Evolutionary conservation across 2,888 invertebrate species (phyloP).

Genomic region (Agrenia bidenticulata): DNA sequence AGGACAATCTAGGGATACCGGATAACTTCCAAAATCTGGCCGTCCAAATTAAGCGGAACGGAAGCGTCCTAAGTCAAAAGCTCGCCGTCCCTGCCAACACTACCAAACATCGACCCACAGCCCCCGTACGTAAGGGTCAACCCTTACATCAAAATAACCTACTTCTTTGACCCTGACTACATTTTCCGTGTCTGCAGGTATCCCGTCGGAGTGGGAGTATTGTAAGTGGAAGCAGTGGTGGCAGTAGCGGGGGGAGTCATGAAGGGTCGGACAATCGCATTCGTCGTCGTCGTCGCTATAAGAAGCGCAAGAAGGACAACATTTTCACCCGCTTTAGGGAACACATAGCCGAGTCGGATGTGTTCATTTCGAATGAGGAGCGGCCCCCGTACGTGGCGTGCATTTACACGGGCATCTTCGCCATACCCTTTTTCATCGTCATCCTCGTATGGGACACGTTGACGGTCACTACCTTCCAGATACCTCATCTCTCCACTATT

Average conservation of each 20-base stretch:
- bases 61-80: no score
- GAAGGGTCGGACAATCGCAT: no score
- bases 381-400: slow-evolving; percentile 24
- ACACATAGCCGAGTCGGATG: slow-evolving; percentile 30
- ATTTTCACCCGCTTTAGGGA: slow-evolving; percentile 28
- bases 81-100: no score
- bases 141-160: no score
- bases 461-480: slow-evolving; percentile 33
- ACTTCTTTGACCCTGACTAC: no score
- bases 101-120: no score
- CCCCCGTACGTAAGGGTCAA: no score
- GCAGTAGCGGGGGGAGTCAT: neutral
- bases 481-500: slow-evolving; percentile 37
- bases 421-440: slow-evolving; percentile 33
- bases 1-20: no score
- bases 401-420: slow-evolving; percentile 20
- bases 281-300: neutral
- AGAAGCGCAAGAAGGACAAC: slow-evolving; percentile 28
- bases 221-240: neutral
- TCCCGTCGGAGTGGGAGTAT: no score
- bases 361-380: slow-evolving; percentile 24
- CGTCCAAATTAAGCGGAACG: no score
- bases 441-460: slow-evolving; percentile 42
- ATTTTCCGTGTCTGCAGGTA: no score
- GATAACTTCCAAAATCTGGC: no score